Percentiles rank a stretch among this genome's conserved stretches.
These are phyloP conservation scores for Halocynthia aurantium DNA, from an alignment of 23 tunicate genomes.

Conservation along the genomic window DNA sequence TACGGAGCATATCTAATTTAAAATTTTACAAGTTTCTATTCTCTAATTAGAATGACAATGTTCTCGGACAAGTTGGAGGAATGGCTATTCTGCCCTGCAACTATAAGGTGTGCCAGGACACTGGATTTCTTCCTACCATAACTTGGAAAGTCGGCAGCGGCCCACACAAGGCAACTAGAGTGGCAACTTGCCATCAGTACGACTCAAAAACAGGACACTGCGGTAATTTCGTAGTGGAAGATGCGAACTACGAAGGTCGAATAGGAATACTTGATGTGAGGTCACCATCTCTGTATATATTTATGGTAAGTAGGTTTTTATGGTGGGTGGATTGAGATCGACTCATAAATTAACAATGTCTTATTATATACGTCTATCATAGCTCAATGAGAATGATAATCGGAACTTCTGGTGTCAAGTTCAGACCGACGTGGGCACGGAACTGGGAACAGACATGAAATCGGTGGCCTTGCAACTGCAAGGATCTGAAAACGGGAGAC, in stretches of 20 bases:
- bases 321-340: no score
- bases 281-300: slow-evolving; percentile 14
- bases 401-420: slow-evolving; percentile 55
- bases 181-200: slow-evolving; percentile 18
- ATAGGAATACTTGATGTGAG: neutral
- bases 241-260: slow-evolving; percentile 7
- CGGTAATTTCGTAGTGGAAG: neutral
- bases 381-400: slow-evolving; percentile 19
- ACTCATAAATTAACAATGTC: no score
- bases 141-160: slow-evolving; percentile 51
- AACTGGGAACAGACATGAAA: slow-evolving; percentile 43
- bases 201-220: slow-evolving; percentile 11
- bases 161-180: neutral
- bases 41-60: no score
- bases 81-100: slow-evolving; percentile 16
- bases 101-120: slow-evolving; percentile 26
- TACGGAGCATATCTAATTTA: no score
- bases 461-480: slow-evolving; percentile 37
- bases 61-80: neutral
- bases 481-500: slow-evolving; percentile 3
- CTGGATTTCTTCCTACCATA: slow-evolving; percentile 29
- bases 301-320: slow-evolving; percentile 10
- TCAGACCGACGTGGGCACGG: slow-evolving; percentile 19
- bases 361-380: no score
- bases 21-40: no score